A percentile compares a stretch with the other conserved stretches of the same genome.
These are phyloP conservation scores for Scomberomorus guttatus DNA, from an alignment of 2,797 vertebrate genomes.

Conservation along the genomic window DNA sequence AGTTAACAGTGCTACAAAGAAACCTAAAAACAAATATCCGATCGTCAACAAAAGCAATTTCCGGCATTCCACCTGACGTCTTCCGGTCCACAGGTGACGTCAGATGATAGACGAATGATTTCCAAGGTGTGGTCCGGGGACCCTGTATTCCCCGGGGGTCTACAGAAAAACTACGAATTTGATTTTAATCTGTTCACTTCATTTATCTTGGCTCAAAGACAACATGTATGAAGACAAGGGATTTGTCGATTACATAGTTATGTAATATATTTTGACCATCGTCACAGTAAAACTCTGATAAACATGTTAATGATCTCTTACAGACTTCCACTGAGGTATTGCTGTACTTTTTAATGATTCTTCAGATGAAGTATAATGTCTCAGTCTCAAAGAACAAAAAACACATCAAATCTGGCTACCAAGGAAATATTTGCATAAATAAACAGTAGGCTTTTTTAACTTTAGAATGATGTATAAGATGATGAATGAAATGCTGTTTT, in stretches of 20 bases:
- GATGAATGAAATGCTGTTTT: too few species aligned
- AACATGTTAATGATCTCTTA: background rate
- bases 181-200: background rate
- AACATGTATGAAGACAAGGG: background rate
- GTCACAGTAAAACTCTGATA: background rate
- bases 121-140: background rate
- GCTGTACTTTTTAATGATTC: background rate
- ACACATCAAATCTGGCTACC: background rate
- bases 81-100: slow-evolving; percentile 62
- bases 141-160: background rate
- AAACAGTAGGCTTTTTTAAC: background rate
- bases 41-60: slow-evolving; percentile 66
- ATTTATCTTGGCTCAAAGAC: background rate
- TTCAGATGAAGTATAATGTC: background rate
- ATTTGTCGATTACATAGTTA: background rate
- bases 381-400: background rate
- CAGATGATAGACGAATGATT: accelerated
- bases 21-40: slow-evolving; percentile 42
- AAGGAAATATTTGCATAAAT: background rate
- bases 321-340: background rate
- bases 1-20: background rate
- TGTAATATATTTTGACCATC: background rate
- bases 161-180: background rate
- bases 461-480: too few species aligned
- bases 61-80: slow-evolving; percentile 53